phyloP scores from a whole-genome alignment of 1,140 invertebrate species.

The Oscheius sp. region DNA sequence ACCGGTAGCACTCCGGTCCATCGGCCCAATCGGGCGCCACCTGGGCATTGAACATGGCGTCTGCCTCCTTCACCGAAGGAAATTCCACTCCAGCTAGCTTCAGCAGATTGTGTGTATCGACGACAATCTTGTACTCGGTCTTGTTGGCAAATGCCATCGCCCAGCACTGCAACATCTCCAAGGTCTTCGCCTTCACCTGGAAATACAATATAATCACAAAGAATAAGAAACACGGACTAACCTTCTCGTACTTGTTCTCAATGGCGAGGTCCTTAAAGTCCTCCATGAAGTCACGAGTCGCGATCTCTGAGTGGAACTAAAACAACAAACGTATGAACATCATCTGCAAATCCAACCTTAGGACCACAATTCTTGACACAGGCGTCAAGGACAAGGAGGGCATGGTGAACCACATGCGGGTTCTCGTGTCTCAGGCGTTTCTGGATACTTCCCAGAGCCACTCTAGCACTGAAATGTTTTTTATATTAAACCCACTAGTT shows the following conservation, averaged over 20 bases:
- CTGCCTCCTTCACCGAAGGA: slow-evolving; percentile 86
- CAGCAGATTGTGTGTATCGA: slow-evolving; percentile 56
- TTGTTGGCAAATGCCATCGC: slow-evolving; percentile 89
- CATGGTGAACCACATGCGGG: slow-evolving; percentile 58
- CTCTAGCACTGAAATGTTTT: slow-evolving; percentile 47
- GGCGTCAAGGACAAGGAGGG: slow-evolving; percentile 78
- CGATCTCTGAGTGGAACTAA: slow-evolving; percentile 85
- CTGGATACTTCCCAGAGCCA: slow-evolving; percentile 50
- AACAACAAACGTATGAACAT: slow-evolving; percentile 47
- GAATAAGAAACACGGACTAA: background rate
- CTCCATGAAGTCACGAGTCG: slow-evolving; percentile 88
- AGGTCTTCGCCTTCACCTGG: slow-evolving; percentile 78
- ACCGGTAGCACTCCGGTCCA: slow-evolving; percentile 76
- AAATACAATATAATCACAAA: slow-evolving; percentile 34
- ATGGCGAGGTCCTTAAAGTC: slow-evolving; percentile 72
- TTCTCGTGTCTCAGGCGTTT: slow-evolving; percentile 52
- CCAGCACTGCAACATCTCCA: slow-evolving; percentile 94
- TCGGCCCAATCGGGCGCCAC: slow-evolving; percentile 93
- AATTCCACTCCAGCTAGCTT: slow-evolving; percentile 74
- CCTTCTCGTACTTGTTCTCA: slow-evolving; percentile 34
- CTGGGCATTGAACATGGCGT: slow-evolving; percentile 96
- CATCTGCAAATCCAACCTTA: slow-evolving; percentile 38
- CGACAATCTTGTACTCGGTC: slow-evolving; percentile 79
- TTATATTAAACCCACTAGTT: slow-evolving; percentile 1
- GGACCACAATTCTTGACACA: slow-evolving; percentile 95